Base-by-base conservation (phyloP, 2,888 invertebrate genomes). In the Stegana nigrithorax region DNA sequence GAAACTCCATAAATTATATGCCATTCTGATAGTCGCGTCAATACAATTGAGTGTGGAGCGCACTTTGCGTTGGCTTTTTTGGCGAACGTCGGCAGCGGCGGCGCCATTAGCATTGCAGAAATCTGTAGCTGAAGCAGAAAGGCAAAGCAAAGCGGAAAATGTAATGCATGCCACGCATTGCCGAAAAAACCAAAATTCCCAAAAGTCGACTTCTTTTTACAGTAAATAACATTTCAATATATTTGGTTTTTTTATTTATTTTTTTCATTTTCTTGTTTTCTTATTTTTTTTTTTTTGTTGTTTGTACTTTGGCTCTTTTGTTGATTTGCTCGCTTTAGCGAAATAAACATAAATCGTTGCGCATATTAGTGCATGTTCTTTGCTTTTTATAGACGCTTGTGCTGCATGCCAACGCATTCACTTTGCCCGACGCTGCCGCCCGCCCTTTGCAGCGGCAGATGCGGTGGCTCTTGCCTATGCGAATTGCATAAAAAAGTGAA, bases 331-430 rank as follows among this genome's bases (percentile, higher is more conserved):
- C 47, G 62, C 55, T 53, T 71, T n/a, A 36, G n/a, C 14, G 63
- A 60, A 63, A 65, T 68, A 75, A 67, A 72, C 75, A 76, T 76
- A 76, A 76, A 76, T 76, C 80, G 75, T 73, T 73, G 78, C 78
- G 80, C 80, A 78, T 76, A 76, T 76, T 76, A 76, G 72, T 72
- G 73, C 78, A 79, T 79, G 75, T 69, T 53, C 68, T 75, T 26
- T 8, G 4, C 45, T 14, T n/a, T 50, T 50, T 39, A 39, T 39
- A 4, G 17, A 2, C 12, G 17, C 17, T 39, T 39, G n/a, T 39
- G 17, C 17, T 4, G 39, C 39, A 39, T 3, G n/a, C 14, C 39
- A 39, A 39, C n/a, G n/a, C n/a, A n/a, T n/a, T n/a, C n/a, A n/a
- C 77, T 62, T 64, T 67, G 71, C 73, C 71, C 73, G 65, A 67